A percentile compares a stretch with the other conserved stretches of the same genome.
These are phyloP conservation scores for Lepetodrilus schrolli DNA, from an alignment of 2,888 invertebrate genomes.

Conservation along the genomic window DNA sequence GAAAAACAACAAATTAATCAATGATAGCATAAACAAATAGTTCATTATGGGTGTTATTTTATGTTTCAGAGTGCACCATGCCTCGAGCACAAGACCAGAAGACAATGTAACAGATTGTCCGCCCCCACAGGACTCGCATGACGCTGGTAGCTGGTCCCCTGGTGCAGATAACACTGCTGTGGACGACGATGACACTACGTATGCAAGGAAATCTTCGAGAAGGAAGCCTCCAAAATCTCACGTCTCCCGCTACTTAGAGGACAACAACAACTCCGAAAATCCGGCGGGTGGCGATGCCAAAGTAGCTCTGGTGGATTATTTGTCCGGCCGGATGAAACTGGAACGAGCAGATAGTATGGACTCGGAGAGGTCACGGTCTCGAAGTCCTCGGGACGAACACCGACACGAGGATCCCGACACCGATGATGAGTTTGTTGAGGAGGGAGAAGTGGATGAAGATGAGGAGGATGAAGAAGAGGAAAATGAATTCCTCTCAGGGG, in stretches of 20 bases:
- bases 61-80: no score
- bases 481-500: conserved; percentile 7
- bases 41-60: no score
- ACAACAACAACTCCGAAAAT: neutral
- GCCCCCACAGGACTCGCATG: no score
- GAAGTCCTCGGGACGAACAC: neutral
- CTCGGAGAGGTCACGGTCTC: neutral
- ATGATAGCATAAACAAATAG: no score
- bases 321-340: neutral
- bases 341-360: neutral
- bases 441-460: neutral
- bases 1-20: no score
- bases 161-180: no score
- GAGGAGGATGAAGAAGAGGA: neutral
- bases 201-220: neutral
- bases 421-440: neutral
- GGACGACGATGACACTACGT: no score
- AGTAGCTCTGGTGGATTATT: neutral
- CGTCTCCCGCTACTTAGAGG: neutral
- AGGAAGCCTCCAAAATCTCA: conserved; percentile 2
- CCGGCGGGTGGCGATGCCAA: neutral
- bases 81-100: no score
- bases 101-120: no score
- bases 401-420: neutral
- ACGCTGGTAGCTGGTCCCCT: no score